Percentiles rank a stretch among this genome's conserved stretches.
Evolutionary conservation across 2,113 vertebrate species (phyloP).

Genomic region (Tenebrosternarchus preto): DNA sequence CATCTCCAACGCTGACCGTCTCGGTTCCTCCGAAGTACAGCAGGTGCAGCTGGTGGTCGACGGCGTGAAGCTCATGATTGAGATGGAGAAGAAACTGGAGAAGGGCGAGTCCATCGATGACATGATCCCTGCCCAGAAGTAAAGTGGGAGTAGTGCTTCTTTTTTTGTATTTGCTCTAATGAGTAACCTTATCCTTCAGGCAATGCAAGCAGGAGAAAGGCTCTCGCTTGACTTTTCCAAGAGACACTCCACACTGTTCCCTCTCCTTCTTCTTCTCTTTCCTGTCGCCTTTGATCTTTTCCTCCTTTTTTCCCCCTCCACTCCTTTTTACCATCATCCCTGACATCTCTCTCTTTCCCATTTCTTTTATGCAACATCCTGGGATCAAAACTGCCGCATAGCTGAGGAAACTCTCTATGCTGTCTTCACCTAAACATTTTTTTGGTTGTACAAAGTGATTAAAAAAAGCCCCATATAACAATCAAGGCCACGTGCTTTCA

Average conservation of each 20-base stretch:
- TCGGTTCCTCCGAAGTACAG: slow-evolving; percentile 91
- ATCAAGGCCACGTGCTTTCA: slow-evolving; percentile 52
- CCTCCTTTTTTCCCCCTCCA: slow-evolving; percentile 45
- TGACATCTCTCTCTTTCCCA: slow-evolving; percentile 26
- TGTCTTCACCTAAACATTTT: slow-evolving; percentile 57
- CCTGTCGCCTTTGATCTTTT: slow-evolving; percentile 34
- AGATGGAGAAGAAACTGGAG: slow-evolving; percentile 98
- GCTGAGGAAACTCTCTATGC: slow-evolving; percentile 63
- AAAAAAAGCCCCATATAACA: slow-evolving; percentile 75
- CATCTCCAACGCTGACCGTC: slow-evolving; percentile 93
- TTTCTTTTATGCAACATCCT: slow-evolving; percentile 74
- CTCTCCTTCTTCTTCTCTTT: slow-evolving; percentile 40
- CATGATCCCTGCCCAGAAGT: slow-evolving; percentile 98
- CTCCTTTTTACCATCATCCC: slow-evolving; percentile 44
- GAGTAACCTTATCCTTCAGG: slow-evolving; percentile 62
- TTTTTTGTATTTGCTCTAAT: slow-evolving; percentile 59
- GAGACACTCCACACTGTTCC: slow-evolving; percentile 62
- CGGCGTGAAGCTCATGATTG: slow-evolving; percentile 94
- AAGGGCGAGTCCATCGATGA: slow-evolving; percentile 88
- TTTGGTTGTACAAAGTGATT: slow-evolving; percentile 72
- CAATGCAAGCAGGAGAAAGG: slow-evolving; percentile 42
- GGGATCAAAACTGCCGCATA: slow-evolving; percentile 75
- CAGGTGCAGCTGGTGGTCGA: slow-evolving; percentile 98
- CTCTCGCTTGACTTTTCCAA: slow-evolving; percentile 53
- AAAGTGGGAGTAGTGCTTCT: slow-evolving; percentile 64